Conservation (phyloP, 2,888 invertebrate species). For the Callinectes sapidus region DNA sequence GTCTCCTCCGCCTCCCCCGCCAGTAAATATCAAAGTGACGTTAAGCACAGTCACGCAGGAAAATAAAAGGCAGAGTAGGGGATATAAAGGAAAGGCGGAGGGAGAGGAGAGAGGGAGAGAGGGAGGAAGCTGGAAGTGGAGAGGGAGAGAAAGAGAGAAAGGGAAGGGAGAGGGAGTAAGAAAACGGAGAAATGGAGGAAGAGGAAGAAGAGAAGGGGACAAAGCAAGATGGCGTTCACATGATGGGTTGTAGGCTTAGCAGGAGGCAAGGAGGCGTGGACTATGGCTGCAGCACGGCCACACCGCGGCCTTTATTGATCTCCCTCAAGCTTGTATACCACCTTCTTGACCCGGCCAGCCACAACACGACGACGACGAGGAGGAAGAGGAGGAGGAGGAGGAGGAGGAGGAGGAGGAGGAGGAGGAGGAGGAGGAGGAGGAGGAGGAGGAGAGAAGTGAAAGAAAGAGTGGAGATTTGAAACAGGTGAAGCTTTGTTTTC, state of each 20-base stretch:
- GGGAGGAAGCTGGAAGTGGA: slow-evolving; percentile 39
- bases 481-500: neutral
- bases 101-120: slow-evolving; percentile 35
- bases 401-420: neutral
- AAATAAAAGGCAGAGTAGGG: slow-evolving; percentile 59
- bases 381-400: neutral
- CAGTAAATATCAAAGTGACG: slow-evolving; percentile 60
- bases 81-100: slow-evolving; percentile 34
- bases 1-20: slow-evolving; percentile 47
- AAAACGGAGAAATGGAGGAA: neutral
- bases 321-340: slow-evolving; percentile 33
- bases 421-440: too few relatives aligned
- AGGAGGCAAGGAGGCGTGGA: slow-evolving; percentile 30
- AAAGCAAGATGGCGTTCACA: slow-evolving; percentile 47
- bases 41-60: slow-evolving; percentile 60
- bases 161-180: slow-evolving; percentile 44
- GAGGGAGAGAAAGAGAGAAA: slow-evolving; percentile 39
- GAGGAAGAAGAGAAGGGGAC: slow-evolving; percentile 21
- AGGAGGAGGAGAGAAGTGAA: neutral
- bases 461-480: neutral
- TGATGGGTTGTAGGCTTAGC: slow-evolving; percentile 36
- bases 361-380: slow-evolving; percentile 12
- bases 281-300: slow-evolving; percentile 37
- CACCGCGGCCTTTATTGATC: slow-evolving; percentile 34
- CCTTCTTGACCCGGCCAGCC: slow-evolving; percentile 36